phyloP scores from a whole-genome alignment of 2,113 vertebrate genomes.

The Esox niger region DNA sequence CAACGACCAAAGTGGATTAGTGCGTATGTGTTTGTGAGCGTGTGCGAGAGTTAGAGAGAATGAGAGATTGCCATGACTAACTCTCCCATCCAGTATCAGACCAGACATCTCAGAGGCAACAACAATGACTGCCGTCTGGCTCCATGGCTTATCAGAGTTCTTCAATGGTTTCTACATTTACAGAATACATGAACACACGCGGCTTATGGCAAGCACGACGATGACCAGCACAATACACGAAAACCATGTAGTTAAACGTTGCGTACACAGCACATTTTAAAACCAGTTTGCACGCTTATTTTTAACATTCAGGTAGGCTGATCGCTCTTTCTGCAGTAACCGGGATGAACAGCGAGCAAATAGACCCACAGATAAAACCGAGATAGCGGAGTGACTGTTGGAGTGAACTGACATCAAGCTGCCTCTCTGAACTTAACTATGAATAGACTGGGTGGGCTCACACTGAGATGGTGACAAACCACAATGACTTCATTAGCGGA shows the following conservation, averaged over 20 bases:
- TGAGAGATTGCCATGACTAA: slow-evolving; percentile 34
- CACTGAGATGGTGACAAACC: slow-evolving; percentile 19
- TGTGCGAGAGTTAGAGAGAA: slow-evolving; percentile 12
- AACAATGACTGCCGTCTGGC: slow-evolving; percentile 68
- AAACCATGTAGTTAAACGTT: background rate
- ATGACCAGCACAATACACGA: too few species aligned
- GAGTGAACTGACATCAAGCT: slow-evolving; percentile 11
- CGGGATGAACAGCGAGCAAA: slow-evolving; percentile 39
- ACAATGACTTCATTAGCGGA: slow-evolving; percentile 21
- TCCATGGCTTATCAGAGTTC: slow-evolving; percentile 73
- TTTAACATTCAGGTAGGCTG: slow-evolving; percentile 14
- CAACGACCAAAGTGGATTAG: slow-evolving; percentile 17
- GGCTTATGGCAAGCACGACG: too few species aligned
- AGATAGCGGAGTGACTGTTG: slow-evolving; percentile 39
- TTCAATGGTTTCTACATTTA: slow-evolving; percentile 66
- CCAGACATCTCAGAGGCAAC: slow-evolving; percentile 65
- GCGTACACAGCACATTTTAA: background rate
- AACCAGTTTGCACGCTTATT: background rate
- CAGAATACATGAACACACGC: slow-evolving; percentile 22
- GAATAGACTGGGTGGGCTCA: slow-evolving; percentile 19
- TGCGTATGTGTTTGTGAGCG: background rate
- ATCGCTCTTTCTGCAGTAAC: slow-evolving; percentile 6
- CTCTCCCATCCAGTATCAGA: slow-evolving; percentile 59
- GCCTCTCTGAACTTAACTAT: slow-evolving; percentile 22
- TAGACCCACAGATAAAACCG: slow-evolving; percentile 35